Base-by-base conservation (phyloP, 2,113 vertebrate species). In the Aythya baeri region DNA sequence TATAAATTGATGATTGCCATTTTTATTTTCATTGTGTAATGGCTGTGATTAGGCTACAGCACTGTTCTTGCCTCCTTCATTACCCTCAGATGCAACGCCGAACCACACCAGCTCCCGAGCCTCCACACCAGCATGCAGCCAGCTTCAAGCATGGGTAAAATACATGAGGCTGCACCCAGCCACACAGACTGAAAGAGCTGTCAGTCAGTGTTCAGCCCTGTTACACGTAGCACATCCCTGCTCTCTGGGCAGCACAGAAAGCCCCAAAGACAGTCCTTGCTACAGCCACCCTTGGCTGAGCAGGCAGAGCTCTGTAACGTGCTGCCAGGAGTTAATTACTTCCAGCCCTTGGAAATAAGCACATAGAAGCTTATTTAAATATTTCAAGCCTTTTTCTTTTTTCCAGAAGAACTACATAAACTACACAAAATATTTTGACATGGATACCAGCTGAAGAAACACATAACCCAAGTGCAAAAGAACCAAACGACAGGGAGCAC, bases 81-180 rank as follows among this genome's bases (percentile, higher is more conserved):
- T 4, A 7, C 66, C 50, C 57, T 58, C 63, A 14, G 36, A 31
- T 38, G 18, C 52, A 54, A 1, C 43, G 23, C 43, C 1, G 0
- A 46, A 16, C 29, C 31, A 27, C 29, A 3, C 2, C 58, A 49
- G 44, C 52, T 65, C 36, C 34, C 46, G 38, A 74, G 17, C 22
- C 15, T 13, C 31, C 75, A 44, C 11, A 26, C 15, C n/a, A 85
- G 38, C 9, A 13, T 2, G 22, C 32, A 62, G 20, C 7, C 50
- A 50, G n/a, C n/a, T 86, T 67, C 44, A 36, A 75, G 11, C 4
- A 13, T 0, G 1, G 17, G 11, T n/a, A 72, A 44, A 67, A 71
- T 27, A 29, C 2, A 0, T 8, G 2, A 22, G 5, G 32, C 4
- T 41, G 46, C 49, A 16, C 14, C 14, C 21, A 46, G 0, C 10